Evolutionary conservation across 2,113 vertebrate genomes (phyloP).

Genomic region (Ceyx cyanopectus): DNA sequence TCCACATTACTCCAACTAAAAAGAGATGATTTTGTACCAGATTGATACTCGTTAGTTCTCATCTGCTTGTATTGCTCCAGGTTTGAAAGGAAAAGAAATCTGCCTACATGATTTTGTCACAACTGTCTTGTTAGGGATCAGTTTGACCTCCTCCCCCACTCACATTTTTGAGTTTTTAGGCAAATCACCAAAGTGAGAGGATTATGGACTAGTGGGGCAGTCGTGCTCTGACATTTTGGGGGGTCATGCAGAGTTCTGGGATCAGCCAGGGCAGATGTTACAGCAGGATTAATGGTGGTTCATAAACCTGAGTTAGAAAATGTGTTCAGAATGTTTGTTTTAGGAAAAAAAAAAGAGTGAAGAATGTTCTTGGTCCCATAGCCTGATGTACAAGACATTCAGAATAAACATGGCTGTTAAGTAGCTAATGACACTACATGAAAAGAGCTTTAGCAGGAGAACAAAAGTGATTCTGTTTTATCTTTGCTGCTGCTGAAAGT

Average conservation of each 20-base stretch:
- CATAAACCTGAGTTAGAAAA: neutral
- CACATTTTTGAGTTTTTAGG: neutral
- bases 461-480: neutral
- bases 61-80: neutral
- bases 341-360: neutral
- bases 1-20: neutral
- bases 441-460: neutral
- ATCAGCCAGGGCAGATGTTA: neutral
- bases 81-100: neutral
- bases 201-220: neutral
- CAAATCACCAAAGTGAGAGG: neutral
- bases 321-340: neutral
- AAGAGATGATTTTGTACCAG: neutral
- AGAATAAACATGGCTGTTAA: neutral
- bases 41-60: neutral
- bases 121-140: neutral
- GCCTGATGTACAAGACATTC: neutral
- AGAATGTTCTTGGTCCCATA: neutral
- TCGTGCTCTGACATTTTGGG: neutral
- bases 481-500: neutral
- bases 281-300: fast-evolving
- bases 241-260: neutral
- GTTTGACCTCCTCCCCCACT: neutral
- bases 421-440: neutral
- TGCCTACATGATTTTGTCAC: neutral